Conservation (phyloP, 1,140 invertebrate species). For the Leptinotarsa undecemlineata region DNA sequence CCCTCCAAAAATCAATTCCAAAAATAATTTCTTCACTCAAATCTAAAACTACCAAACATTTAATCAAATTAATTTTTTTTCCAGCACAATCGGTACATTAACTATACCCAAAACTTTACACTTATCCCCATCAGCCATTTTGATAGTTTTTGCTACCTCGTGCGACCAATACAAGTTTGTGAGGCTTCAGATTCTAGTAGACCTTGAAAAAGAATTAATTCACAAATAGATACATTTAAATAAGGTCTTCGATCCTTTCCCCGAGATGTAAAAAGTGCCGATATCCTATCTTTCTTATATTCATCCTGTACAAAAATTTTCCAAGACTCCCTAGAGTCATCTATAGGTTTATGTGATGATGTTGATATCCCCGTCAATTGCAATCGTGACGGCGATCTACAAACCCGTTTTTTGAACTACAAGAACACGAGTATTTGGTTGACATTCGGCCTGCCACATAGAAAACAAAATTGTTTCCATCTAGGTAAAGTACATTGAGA, state of each 20-base stretch:
- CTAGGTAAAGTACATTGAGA: background rate
- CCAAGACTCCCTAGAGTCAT: conserved; percentile 1
- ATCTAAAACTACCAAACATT: conserved; percentile 22
- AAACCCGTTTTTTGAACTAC: conserved; percentile 4
- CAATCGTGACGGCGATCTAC: background rate
- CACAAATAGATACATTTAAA: conserved; percentile 18
- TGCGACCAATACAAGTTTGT: conserved; percentile 10
- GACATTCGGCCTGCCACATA: background rate
- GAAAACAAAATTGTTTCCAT: conserved; percentile 13
- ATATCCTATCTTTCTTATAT: background rate
- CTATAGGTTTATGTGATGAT: background rate
- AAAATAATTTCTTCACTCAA: conserved; percentile 17
- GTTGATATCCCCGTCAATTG: background rate
- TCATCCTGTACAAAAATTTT: background rate
- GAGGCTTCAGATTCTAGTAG: conserved; percentile 20
- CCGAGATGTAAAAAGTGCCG: background rate
- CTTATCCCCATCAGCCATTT: conserved; percentile 19
- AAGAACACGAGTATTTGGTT: conserved; percentile 12
- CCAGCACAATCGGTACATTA: conserved; percentile 8
- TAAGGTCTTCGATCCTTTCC: conserved; percentile 19
- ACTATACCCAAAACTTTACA: conserved; percentile 20
- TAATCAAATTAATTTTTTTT: background rate
- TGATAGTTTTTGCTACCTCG: conserved; percentile 12
- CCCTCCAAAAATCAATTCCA: conserved; percentile 24
- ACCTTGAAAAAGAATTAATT: background rate